Conservation (phyloP, 1,140 invertebrate species). For the Drosophila burlai region DNA sequence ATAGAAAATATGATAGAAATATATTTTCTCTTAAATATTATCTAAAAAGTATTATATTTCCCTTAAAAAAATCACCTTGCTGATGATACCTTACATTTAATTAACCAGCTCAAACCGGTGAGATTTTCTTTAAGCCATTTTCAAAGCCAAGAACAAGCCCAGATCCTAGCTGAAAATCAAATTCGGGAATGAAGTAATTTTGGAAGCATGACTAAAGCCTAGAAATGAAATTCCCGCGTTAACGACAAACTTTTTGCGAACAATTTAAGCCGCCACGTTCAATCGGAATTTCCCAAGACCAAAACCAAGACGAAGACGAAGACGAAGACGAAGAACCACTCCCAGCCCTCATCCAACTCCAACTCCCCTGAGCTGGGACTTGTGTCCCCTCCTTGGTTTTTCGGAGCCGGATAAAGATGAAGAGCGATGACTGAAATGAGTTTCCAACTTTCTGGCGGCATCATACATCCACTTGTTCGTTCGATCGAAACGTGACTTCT, state of each 20-base stretch:
- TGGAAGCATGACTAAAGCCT: neutral
- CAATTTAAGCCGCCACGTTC: slow-evolving; percentile 39
- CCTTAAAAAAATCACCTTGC: neutral
- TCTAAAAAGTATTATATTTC: neutral
- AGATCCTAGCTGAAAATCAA: slow-evolving; percentile 12
- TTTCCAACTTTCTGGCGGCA: slow-evolving; percentile 34
- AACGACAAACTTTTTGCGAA: slow-evolving; percentile 28
- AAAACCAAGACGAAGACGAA: neutral
- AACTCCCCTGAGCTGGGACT: slow-evolving; percentile 9
- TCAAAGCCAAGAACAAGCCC: neutral
- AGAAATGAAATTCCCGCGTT: slow-evolving; percentile 1
- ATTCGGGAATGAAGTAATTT: neutral
- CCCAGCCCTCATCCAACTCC: slow-evolving; percentile 1
- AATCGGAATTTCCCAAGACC: slow-evolving; percentile 19
- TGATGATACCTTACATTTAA: neutral
- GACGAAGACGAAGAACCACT: neutral
- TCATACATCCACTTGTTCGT: slow-evolving; percentile 32
- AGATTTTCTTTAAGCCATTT: neutral
- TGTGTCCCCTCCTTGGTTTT: too few species aligned
- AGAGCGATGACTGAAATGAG: slow-evolving; percentile 35
- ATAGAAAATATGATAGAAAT: too few species aligned
- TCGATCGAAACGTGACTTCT: slow-evolving; percentile 55
- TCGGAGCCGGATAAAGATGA: slow-evolving; percentile 10
- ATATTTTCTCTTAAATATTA: neutral
- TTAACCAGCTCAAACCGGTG: neutral